Base-by-base conservation (phyloP, 2,888 invertebrate species). In the Drosophila vallismaia region DNA sequence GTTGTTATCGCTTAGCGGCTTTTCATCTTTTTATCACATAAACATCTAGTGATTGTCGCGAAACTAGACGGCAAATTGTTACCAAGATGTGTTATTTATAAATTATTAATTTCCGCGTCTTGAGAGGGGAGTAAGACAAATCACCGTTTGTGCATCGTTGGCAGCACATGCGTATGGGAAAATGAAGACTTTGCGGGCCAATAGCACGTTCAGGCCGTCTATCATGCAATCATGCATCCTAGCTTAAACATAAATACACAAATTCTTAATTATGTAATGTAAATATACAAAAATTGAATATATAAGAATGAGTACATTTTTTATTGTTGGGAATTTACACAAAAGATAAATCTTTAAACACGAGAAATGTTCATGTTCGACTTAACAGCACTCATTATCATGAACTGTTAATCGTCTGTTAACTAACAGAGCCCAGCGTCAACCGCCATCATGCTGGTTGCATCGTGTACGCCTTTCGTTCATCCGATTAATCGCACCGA, bases 401-500 rank as follows among this genome's bases (percentile, higher is more conserved):
- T 40, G 6, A 28, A 38, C 44, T 44, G 44, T 44, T 44, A 44
- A 44, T 24, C 1, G 10, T 24, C 9, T 44, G 44, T 44, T 44
- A 44, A 24, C 24, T 44, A 44, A 24, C 44, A 24, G 44, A 10
- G 36, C 3, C 2, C 2, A 9, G 7, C 19, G 26, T 49, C 58
- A 55, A 49, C 49, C 58, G 45, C 24, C 50, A 6, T 77, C 77
- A 72, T 71, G 29, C 71, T 0, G 12, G 60, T 50, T 46, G 67
- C 53, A 67, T 0, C 76, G 64, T 82, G 74, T 49, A 67, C 0
- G 40, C n/a, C 10, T 24, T 44, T 38, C 6, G 45, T 19, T 3
- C 28, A 31, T 71, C 70, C 81, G 84, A 84, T 77, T 80, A 53
- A 31, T 66, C 48, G 56, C 42, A 12, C 67, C 70, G 70, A 4